Conservation (phyloP, 53 echinoderm and acorn worm genomes). For the Luidia sarsii region DNA sequence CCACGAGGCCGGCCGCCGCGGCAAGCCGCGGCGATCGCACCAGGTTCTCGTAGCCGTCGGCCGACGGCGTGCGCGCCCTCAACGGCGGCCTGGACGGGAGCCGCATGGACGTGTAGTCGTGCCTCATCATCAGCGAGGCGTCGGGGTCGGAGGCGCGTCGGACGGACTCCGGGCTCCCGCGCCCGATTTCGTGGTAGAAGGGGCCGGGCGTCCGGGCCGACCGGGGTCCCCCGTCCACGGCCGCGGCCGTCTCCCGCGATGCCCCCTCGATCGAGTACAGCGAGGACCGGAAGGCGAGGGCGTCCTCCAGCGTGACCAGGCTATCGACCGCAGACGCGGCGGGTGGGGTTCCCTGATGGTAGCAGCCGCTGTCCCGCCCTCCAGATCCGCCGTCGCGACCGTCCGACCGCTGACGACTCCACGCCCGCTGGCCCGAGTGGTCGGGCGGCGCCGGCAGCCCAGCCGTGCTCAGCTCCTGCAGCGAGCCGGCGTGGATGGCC, state of each 20-base stretch:
- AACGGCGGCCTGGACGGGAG: not conserved
- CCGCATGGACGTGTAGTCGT: not conserved
- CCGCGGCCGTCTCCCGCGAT: not conserved
- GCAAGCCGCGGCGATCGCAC: not conserved
- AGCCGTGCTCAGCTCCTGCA: slow-evolving; percentile 34
- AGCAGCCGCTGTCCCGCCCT: no score
- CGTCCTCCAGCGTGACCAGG: not conserved
- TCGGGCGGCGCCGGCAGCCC: not conserved
- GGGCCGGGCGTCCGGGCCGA: not conserved
- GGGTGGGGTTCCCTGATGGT: no score
- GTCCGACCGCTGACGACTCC: no score
- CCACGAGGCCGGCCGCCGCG: not conserved
- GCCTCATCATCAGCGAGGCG: not conserved
- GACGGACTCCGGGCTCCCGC: no score
- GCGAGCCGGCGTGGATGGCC: slow-evolving; percentile 41
- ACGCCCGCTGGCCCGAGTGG: no score
- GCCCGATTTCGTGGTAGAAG: no score
- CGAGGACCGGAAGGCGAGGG: not conserved
- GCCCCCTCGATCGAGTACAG: not conserved
- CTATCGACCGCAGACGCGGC: not conserved
- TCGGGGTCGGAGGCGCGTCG: no score
- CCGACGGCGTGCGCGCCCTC: slow-evolving; percentile 3
- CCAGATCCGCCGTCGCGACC: no score
- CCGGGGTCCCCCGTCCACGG: not conserved
- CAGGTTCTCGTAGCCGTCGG: slow-evolving; percentile 28